A percentile compares a stretch with the other conserved stretches of the same genome.
Evolutionary conservation across 2,797 vertebrate species (phyloP).

Genomic region (Girardinus metallicus): DNA sequence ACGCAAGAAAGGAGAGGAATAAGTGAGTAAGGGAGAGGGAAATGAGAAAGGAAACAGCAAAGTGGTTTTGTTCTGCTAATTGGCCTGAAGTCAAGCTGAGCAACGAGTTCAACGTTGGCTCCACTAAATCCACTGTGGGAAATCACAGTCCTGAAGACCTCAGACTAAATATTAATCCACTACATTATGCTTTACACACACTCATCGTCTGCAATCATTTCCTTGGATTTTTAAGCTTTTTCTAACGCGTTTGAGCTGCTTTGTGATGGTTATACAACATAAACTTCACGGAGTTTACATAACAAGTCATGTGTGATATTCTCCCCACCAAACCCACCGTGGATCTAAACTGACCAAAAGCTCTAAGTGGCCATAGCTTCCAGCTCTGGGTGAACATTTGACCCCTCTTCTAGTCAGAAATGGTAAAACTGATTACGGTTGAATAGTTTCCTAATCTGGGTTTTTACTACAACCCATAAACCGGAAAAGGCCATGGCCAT

Average conservation of each 20-base stretch:
- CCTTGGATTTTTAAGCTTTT: neutral
- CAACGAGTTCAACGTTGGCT: slow-evolving; percentile 15
- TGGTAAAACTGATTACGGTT: neutral
- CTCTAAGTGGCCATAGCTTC: neutral
- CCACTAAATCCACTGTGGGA: slow-evolving; percentile 32
- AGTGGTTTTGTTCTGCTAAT: slow-evolving; percentile 34
- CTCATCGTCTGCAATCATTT: neutral
- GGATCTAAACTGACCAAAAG: neutral
- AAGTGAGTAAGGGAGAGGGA: slow-evolving; percentile 20
- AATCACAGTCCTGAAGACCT: slow-evolving; percentile 24
- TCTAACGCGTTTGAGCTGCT: neutral
- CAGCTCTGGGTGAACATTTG: neutral
- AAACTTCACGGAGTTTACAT: neutral
- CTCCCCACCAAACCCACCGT: neutral
- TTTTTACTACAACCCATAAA: neutral
- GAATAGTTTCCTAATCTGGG: neutral
- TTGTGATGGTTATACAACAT: neutral
- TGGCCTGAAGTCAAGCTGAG: slow-evolving; percentile 37
- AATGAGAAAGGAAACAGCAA: slow-evolving; percentile 8
- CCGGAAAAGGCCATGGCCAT: neutral
- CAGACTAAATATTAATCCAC: neutral
- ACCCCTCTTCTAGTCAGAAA: neutral
- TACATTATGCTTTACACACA: neutral
- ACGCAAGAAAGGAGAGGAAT: slow-evolving; percentile 15
- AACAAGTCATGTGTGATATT: neutral